Evolutionary conservation across 1,140 invertebrate genomes (phyloP).

Genomic region (Drosophila neocordata): DNA sequence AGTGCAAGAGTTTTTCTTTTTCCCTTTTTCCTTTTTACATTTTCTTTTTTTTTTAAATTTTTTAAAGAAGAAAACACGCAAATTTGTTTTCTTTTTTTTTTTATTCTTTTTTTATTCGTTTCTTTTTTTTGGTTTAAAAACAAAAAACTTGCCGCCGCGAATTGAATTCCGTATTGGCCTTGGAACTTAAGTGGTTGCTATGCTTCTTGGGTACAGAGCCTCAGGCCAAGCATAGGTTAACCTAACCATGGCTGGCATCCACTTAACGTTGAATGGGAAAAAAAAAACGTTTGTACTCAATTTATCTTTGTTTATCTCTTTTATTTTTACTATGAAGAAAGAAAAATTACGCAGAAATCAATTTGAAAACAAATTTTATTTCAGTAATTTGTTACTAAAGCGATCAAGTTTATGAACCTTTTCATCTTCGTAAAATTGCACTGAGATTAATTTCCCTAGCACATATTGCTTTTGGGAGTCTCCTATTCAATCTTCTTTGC

Average conservation of each 20-base stretch:
- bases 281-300: no score
- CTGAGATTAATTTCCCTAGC: slow-evolving; percentile 7
- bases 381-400: background rate
- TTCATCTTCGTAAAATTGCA: background rate
- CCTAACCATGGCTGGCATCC: background rate
- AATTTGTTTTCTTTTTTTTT: slow-evolving; percentile 26
- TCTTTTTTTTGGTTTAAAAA: slow-evolving; percentile 30
- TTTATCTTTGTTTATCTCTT: no score
- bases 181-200: slow-evolving; percentile 58
- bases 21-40: background rate
- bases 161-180: slow-evolving; percentile 49
- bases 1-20: slow-evolving; percentile 31
- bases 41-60: slow-evolving; percentile 32
- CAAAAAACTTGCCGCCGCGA: slow-evolving; percentile 36
- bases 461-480: slow-evolving; percentile 42
- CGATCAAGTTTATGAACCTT: slow-evolving; percentile 17
- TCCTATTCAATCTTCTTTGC: slow-evolving; percentile 48
- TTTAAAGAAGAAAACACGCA: background rate
- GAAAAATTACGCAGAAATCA: background rate
- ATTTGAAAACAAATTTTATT: background rate
- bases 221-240: slow-evolving; percentile 21
- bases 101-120: slow-evolving; percentile 2
- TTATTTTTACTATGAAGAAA: background rate
- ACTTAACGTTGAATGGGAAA: background rate
- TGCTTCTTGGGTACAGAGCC: slow-evolving; percentile 18